Evolutionary conservation across 64 coral and sea anemone genomes (phyloP).

Genomic region (Pocillopora damicornis): DNA sequence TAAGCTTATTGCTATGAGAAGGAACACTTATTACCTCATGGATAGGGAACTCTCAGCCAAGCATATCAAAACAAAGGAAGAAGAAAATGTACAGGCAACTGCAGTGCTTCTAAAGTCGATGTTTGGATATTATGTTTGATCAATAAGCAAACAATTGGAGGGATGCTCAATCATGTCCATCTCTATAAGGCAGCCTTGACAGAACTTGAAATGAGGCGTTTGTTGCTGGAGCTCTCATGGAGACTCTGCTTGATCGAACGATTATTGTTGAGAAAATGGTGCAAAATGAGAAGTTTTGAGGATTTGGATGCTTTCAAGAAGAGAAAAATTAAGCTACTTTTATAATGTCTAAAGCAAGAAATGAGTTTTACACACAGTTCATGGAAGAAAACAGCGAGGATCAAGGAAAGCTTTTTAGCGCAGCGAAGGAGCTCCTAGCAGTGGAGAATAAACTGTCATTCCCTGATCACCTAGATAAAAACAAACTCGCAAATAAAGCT

Average conservation of each 20-base stretch:
- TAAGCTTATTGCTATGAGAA: not conserved
- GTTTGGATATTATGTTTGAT: conserved; percentile 26
- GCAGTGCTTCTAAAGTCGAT: conserved; percentile 35
- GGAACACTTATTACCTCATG: conserved; percentile 32
- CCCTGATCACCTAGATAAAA: too few species aligned
- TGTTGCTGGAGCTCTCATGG: conserved; percentile 45
- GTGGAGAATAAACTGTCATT: too few species aligned
- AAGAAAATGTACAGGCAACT: not conserved
- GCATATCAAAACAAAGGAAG: not conserved
- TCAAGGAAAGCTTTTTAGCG: too few species aligned
- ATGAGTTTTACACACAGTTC: too few species aligned
- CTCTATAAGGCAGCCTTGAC: conserved; percentile 50
- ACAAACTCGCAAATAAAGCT: too few species aligned
- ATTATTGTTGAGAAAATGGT: conserved; percentile 24
- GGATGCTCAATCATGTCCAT: conserved; percentile 60
- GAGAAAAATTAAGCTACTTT: not conserved
- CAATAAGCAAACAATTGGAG: conserved; percentile 50
- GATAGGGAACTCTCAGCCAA: conserved; percentile 20
- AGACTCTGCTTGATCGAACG: conserved; percentile 24
- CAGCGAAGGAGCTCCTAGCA: too few species aligned
- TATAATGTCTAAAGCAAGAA: too few species aligned
- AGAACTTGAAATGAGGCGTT: conserved; percentile 47
- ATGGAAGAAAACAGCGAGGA: too few species aligned
- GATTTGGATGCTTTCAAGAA: too few species aligned
- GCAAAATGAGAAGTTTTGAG: not conserved